These are phyloP conservation scores for Lottia gigantea DNA, from an alignment of 2,888 invertebrate genomes.

Conservation along the genomic window DNA sequence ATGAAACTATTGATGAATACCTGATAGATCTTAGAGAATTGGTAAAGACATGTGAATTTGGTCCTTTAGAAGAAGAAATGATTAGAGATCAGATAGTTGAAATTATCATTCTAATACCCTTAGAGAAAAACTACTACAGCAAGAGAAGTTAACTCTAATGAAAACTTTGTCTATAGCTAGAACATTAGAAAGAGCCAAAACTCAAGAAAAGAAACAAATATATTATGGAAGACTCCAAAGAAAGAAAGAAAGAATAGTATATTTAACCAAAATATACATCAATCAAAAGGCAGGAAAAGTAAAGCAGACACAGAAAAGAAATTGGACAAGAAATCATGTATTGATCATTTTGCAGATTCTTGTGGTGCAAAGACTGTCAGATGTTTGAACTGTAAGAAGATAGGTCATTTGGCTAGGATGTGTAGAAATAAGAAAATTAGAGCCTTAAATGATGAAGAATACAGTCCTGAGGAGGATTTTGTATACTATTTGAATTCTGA, in stretches of 20 bases:
- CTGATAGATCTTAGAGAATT: neutral
- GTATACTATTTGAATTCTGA: neutral
- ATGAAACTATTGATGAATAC: neutral
- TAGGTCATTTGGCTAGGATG: slow-evolving; percentile 4
- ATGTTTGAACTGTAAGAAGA: neutral
- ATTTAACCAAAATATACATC: too few relatives aligned
- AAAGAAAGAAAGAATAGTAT: too few relatives aligned
- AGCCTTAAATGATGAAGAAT: neutral
- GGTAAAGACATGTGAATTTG: neutral
- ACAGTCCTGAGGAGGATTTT: neutral
- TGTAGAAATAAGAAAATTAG: slow-evolving; percentile 2
- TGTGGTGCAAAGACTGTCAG: neutral
- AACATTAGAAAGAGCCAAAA: neutral
- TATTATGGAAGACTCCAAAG: too few relatives aligned
- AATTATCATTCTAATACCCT: neutral
- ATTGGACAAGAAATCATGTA: neutral
- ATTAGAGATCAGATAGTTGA: slow-evolving; percentile 4
- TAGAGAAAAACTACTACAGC: neutral
- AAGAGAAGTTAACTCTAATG: neutral
- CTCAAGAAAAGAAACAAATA: neutral
- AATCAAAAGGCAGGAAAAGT: too few relatives aligned
- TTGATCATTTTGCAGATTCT: neutral
- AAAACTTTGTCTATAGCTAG: neutral
- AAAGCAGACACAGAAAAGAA: too few relatives aligned
- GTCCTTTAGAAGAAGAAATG: slow-evolving; percentile 1